Conservation (phyloP, 2,888 invertebrate genomes). For the Ganaspis brasiliensis region DNA sequence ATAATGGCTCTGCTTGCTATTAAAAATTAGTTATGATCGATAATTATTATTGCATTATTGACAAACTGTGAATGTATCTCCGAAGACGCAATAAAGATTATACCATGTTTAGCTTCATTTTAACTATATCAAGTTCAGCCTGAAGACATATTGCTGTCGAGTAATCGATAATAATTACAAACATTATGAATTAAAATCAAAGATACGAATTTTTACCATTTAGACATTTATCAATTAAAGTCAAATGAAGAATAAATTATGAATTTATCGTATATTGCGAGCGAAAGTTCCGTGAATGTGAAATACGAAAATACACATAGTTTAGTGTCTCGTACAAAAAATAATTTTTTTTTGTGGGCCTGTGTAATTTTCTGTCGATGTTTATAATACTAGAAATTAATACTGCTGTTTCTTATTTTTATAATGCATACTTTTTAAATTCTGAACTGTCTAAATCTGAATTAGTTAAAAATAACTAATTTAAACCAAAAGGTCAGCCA, state of each 20-base stretch:
- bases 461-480: too few relatives aligned
- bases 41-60: conserved; percentile 12
- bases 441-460: too few relatives aligned
- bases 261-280: too few relatives aligned
- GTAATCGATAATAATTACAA: neutral
- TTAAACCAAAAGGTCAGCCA: too few relatives aligned
- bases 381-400: too few relatives aligned
- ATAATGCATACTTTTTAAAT: too few relatives aligned
- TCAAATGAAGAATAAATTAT: neutral
- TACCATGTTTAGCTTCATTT: neutral
- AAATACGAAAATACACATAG: too few relatives aligned
- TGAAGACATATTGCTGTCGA: neutral
- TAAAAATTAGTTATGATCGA: neutral
- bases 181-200: neutral
- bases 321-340: too few relatives aligned
- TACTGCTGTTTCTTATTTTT: too few relatives aligned
- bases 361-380: too few relatives aligned
- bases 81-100: conserved; percentile 1
- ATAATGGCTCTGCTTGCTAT: neutral
- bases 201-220: neutral
- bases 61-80: conserved; percentile 14
- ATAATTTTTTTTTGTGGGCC: too few relatives aligned
- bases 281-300: too few relatives aligned
- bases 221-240: neutral
- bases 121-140: conserved; percentile 5